Evolutionary conservation across 2,113 vertebrate genomes (phyloP).

Genomic region (Actenoides lindsayi): DNA sequence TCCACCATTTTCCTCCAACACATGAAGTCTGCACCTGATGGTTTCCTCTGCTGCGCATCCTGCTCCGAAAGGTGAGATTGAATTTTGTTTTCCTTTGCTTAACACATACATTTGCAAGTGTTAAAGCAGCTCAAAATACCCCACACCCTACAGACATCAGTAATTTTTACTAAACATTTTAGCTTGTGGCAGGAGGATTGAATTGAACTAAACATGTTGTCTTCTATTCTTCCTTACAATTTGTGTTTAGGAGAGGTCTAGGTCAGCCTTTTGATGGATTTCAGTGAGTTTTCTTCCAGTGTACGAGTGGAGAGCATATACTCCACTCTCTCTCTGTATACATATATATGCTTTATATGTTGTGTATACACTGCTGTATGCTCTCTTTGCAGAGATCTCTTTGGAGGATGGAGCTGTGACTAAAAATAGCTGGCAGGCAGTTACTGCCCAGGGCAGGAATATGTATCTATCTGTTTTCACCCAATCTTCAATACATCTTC

Average conservation of each 20-base stretch:
- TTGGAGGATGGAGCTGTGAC: background rate
- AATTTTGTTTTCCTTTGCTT: background rate
- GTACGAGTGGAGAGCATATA: background rate
- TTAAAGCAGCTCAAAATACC: background rate
- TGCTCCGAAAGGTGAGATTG: background rate
- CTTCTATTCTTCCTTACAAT: background rate
- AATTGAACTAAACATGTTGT: background rate
- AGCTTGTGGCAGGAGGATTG: too few relatives aligned
- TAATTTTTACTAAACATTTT: background rate
- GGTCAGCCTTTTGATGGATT: background rate
- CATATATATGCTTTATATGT: background rate
- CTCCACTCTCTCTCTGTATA: background rate
- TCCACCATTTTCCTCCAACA: background rate
- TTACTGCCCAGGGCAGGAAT: background rate
- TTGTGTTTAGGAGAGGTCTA: background rate
- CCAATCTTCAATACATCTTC: background rate
- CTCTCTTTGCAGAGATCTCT: background rate
- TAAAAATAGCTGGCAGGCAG: background rate
- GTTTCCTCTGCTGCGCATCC: background rate
- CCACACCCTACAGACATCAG: background rate
- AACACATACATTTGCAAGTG: background rate
- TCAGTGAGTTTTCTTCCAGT: background rate
- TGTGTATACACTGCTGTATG: too few relatives aligned
- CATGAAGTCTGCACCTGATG: accelerated
- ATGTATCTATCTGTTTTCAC: background rate